Conservation (phyloP, 1,140 invertebrate genomes). For the Muscidifurax raptorellus region DNA sequence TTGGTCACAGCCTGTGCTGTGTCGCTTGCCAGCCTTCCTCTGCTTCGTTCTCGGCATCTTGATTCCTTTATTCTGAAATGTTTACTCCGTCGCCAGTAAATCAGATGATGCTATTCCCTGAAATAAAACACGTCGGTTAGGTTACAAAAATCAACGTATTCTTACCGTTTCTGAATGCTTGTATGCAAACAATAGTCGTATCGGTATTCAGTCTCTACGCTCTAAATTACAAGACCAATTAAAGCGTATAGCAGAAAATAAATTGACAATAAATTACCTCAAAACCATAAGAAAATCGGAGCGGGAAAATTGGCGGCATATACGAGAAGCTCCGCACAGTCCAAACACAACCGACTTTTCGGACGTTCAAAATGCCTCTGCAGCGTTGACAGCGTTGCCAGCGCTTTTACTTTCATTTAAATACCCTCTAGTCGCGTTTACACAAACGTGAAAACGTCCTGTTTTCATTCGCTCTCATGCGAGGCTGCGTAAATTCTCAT, state of each 20-base stretch:
- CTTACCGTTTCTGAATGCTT: background rate
- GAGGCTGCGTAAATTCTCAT: background rate
- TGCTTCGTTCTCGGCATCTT: conserved; percentile 66
- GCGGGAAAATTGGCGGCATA: conserved; percentile 38
- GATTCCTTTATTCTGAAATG: background rate
- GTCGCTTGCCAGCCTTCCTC: conserved; percentile 49
- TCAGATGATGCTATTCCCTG: background rate
- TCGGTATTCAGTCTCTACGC: too few species aligned
- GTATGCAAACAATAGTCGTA: too few species aligned
- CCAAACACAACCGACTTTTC: conserved; percentile 41
- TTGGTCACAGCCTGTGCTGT: conserved; percentile 53
- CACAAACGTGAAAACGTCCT: background rate
- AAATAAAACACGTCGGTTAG: conserved; percentile 1
- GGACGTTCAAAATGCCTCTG: conserved; percentile 19
- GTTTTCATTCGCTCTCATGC: conserved; percentile 19
- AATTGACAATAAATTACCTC: conserved; percentile 13
- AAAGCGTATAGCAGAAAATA: background rate
- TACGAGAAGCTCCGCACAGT: background rate
- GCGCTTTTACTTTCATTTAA: background rate
- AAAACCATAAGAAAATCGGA: background rate
- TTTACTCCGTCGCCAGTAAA: background rate
- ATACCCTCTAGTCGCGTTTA: background rate
- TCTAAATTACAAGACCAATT: background rate
- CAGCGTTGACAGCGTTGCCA: conserved; percentile 44
- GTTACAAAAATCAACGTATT: background rate